phyloP scores from a whole-genome alignment of 1,140 invertebrate genomes.

The Caenorhabditis tropicalis region DNA sequence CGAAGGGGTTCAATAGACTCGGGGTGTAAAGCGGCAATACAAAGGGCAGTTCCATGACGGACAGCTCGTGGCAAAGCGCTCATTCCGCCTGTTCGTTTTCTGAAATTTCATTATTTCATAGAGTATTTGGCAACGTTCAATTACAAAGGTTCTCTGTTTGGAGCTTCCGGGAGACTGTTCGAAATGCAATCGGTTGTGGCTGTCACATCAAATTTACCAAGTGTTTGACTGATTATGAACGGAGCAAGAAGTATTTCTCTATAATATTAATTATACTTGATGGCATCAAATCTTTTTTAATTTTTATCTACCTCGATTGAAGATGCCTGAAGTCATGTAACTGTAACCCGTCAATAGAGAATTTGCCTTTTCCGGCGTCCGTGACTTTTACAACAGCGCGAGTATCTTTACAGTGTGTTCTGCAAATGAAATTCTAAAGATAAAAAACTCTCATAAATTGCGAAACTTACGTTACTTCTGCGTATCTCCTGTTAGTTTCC shows the following conservation, averaged over 20 bases:
- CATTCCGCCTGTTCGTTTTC: conserved; percentile 57
- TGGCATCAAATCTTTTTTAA: neutral
- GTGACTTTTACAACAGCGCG: conserved; percentile 58
- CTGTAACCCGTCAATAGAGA: conserved; percentile 59
- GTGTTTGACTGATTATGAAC: conserved; percentile 61
- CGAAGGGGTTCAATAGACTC: conserved; percentile 60
- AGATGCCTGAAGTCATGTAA: conserved; percentile 61
- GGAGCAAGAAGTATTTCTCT: conserved; percentile 66
- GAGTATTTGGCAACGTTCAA: neutral
- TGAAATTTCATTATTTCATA: neutral
- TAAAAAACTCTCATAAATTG: neutral
- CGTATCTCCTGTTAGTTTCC: conserved; percentile 54
- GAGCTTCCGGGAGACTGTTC: conserved; percentile 3
- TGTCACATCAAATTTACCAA: conserved; percentile 64
- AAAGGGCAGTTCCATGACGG: conserved; percentile 61
- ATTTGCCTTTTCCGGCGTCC: conserved; percentile 66
- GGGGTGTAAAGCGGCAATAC: conserved; percentile 66
- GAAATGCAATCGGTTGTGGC: conserved; percentile 52
- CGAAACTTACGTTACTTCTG: conserved; percentile 44
- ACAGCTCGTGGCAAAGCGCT: conserved; percentile 62
- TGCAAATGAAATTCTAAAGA: neutral
- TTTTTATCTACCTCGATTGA: conserved; percentile 56
- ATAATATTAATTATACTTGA: conserved; percentile 33
- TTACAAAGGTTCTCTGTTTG: conserved; percentile 3
- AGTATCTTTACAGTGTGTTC: conserved; percentile 58